Base-by-base conservation (phyloP, 2,888 invertebrate genomes). In the Cordylochernes scorpioides region DNA sequence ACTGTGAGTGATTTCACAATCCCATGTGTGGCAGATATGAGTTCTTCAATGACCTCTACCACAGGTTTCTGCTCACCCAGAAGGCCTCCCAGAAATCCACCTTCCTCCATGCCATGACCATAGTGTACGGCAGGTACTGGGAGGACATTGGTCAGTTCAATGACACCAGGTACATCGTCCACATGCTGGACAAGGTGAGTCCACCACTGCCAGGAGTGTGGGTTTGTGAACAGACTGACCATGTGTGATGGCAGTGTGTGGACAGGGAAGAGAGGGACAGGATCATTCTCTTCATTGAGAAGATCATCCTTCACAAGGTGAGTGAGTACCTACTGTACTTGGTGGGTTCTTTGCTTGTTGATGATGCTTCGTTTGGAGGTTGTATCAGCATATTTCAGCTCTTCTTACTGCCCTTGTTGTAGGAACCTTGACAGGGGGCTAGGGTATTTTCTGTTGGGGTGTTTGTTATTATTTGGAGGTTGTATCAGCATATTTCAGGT, bases 41-140 rank as follows among this genome's bases (percentile, higher is more conserved):
- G 52, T 84, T 99, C 58, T 99, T 97, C 63, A 91, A 91, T 57
- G 88, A 94, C 49, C 62, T 99, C 10, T 99, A 99, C 53, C 91
- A 97, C 50, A 69, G 91, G 34, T 99, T 94, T 52, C 62, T 99
- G 36, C 67, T 94, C 35, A 78, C 86, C 1, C 53, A 59, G 4
- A 82, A 86, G 54, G 65, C 74, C 18, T 77, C 78, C 53, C 82
- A 97, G 77, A 86, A 86, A 50, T 86, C 88, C 49, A 74, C 86
- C 67, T 97, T 94, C 49, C 62, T 97, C 36, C 86, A 88, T 58
- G 91, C 94, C 1, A 77, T 97, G 75, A 71, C 86, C 15, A 78
- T 97, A 45, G 91, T 97, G 1, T 97, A 97, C 53, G 78, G 74
- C n/a, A 63, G 82, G 38, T 91, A 94, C 57, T 73, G 68, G 52